Base-by-base conservation (phyloP, 2,888 invertebrate species). In the Drosophila setosimentum region DNA sequence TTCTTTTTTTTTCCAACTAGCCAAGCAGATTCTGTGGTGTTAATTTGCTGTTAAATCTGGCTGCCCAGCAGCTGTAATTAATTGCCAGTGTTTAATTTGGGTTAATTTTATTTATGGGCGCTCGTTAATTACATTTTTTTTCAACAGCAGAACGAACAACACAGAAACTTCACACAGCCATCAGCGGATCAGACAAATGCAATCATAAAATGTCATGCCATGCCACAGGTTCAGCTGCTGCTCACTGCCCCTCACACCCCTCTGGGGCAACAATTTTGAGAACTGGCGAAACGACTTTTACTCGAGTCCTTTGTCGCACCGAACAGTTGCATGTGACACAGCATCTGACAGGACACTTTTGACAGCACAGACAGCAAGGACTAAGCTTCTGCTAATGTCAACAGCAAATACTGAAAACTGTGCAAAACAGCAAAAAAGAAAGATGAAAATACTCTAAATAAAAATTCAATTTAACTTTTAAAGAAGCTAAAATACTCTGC, bases 1-100 rank as follows among this genome's bases (percentile, higher is more conserved):
- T 76, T 70, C 45, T 21, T 74, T 68, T 50, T 29, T 62, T 42
- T 54, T n/a, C 58, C 27, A 24, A 54, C 10, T 8, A 57, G 59
- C 58, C 32, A 24, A 65, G 53, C 86, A 81, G 81, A 77, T 80
- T 87, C 48, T 89, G 87, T 83, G 84, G 90, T 80, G 83, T 88
- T 91, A 91, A 91, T 91, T 91, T 87, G 80, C 90, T 89, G 91
- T 91, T 84, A 90, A 91, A 89, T 91, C 86, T 89, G 81, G 62
- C 51, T 82, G 81, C 69, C 71, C 77, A 78, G 80, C 73, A 68
- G 74, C 73, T 70, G 82, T 87, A 91, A 89, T 91, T 91, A 89
- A 91, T 91, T 85, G 83, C 61, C 76, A 82, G 91, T 91, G 80
- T 77, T 82, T 83, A 91, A 90, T 91, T 85, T 85, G 83, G 83